Evolutionary conservation across 1,140 invertebrate genomes (phyloP), one percentile per base, ranked within the genome.

Genomic region (Rhopalosiphum maidis): DNA sequence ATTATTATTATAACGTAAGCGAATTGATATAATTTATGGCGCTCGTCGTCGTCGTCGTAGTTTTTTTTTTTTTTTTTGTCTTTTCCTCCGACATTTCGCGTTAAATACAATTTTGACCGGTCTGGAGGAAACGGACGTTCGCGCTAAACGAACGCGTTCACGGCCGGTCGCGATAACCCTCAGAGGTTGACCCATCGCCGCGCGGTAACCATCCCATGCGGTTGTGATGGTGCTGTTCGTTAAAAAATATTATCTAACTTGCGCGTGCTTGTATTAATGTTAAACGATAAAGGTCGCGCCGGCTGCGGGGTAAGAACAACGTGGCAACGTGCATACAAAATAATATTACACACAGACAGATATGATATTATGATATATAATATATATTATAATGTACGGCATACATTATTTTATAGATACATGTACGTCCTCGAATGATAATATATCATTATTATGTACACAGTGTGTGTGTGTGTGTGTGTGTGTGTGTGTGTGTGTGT

Each of bases 231-330:
- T 43, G 41, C 41, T 41, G 41, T 91, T 77, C 35, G 90, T 82
- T 48, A 91, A 91, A 77, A 91, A 41, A 41, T 41, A 91, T 82
- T 91, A 82, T 91, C 90, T 48, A 48, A 82, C 41, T 91, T 30
- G 23, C 46, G 18, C 25, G 23, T 82, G 90, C 82, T 91, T 82
- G 41, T 68, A 68, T 48, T 46, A 77, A 91, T 60, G 60, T 60
- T 60, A 41, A 91, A 91, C 55, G 15, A 41, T 82, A 91, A 91
- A 91, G 54, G 90, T 91, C 68, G 37, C 54, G 46, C 8, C 60
- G 2, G 22, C 30, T 25, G 37, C 30, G 6, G 55, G 23, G 68
- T 77, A 25, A 68, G n/a, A 89, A 21, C 48, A 43, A 41, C 37
- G 83, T 41, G 37, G 83, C 37, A 85, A 86, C 9, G 83, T 41